Evolutionary conservation across 2,113 vertebrate genomes (phyloP).

Genomic region (Uropsilus gracilis): DNA sequence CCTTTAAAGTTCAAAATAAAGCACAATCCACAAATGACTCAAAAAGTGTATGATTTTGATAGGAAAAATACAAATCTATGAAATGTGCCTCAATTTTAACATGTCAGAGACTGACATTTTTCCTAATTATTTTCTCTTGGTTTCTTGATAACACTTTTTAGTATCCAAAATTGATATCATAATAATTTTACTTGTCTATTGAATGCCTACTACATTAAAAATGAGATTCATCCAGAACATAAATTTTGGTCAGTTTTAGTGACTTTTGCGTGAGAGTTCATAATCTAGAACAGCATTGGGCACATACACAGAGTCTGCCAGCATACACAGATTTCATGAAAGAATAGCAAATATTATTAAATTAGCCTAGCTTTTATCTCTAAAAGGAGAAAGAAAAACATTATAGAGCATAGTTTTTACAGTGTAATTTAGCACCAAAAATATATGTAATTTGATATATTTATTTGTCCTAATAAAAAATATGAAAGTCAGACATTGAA

Average conservation of each 20-base stretch:
- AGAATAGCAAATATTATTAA: neutral
- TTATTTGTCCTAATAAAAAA: neutral
- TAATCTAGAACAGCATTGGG: neutral
- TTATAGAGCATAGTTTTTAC: neutral
- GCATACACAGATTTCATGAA: neutral
- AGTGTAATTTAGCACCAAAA: neutral
- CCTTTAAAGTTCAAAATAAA: neutral
- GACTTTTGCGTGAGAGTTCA: neutral
- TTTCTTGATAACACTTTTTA: neutral
- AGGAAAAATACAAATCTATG: neutral
- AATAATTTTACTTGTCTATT: neutral
- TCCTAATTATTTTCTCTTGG: neutral
- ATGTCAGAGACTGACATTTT: neutral
- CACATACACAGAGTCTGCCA: neutral
- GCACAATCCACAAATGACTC: neutral
- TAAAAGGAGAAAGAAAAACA: neutral
- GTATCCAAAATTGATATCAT: neutral
- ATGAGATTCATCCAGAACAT: neutral
- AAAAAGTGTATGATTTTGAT: neutral
- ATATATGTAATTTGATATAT: neutral
- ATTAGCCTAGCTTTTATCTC: neutral
- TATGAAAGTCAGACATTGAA: neutral
- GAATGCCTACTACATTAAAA: neutral
- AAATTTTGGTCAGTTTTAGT: neutral
- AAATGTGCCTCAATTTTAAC: neutral